Evolutionary conservation across 2,113 vertebrate genomes (phyloP), one percentile per base, ranked within the genome.

Genomic region (Antechinus flavipes): DNA sequence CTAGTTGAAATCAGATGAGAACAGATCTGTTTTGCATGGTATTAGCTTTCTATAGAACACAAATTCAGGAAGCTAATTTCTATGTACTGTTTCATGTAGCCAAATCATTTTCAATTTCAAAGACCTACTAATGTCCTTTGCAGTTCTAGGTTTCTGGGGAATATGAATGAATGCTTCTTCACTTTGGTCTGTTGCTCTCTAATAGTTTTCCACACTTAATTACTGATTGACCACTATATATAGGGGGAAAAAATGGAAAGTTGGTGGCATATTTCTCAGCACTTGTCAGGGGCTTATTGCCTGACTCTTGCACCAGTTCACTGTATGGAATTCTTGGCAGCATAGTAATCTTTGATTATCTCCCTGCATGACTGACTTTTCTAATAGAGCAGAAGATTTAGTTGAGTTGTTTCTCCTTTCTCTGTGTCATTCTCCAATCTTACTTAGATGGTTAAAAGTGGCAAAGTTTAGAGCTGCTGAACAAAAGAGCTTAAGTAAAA

Each of bases 281-380:
- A 84, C 30, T 58, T 58, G 90, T 53, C 54, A 68, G 55, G 1
- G 24, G 4, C 54, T 91, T 30, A 16, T 25, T 76, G 55, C 35
- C 91, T 90, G 53, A 54, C 30, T 92, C 2, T 1, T 54, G 58
- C 23, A 2, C 90, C 47, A 90, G 49, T 3, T 90, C 96, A 68
- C 89, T 55, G 16, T 50, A 3, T 0, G 0, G 14, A 2, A 92
- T 2, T 0, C 50, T 89, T 93, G 95, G 90, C 46, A 52, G 93
- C 93, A 94, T 0, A 61, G 0, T 0, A n/a, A 0, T 0, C 56
- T 95, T 91, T 90, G 2, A 92, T 68, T 93, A 8, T 52, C 24
- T 50, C 6, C 56, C 2, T 0, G 0, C 58, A 0, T 1, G 0
- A 9, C 30, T 89, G 30, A 94, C 35, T 91, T 47, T 0, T 90